These are phyloP conservation scores for Drusus annulatus DNA, from an alignment of 1,140 invertebrate genomes.

Conservation along the genomic window DNA sequence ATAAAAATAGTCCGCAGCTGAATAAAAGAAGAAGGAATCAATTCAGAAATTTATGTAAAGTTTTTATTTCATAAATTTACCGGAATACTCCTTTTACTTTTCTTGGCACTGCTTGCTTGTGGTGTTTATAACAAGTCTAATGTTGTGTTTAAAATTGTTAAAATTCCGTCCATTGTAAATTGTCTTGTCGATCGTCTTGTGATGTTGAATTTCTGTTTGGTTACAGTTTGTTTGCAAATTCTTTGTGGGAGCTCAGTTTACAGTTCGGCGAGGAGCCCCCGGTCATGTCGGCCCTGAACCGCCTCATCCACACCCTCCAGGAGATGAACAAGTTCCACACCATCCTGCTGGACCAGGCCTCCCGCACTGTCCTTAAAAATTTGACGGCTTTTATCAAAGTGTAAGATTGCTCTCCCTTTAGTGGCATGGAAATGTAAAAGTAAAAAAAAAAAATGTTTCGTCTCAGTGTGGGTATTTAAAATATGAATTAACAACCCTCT, in stretches of 20 bases:
- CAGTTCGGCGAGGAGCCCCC: conserved; percentile 83
- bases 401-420: conserved; percentile 70
- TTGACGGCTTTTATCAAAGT: conserved; percentile 89
- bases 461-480: too few species aligned
- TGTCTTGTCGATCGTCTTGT: neutral
- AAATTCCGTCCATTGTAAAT: neutral
- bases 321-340: conserved; percentile 94
- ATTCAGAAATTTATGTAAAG: too few species aligned
- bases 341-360: conserved; percentile 91
- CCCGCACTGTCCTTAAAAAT: conserved; percentile 90
- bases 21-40: too few species aligned
- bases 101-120: too few species aligned
- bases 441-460: too few species aligned
- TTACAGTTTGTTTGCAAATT: conserved; percentile 84
- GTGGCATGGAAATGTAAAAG: too few species aligned
- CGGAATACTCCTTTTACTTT: too few species aligned
- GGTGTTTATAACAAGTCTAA: neutral
- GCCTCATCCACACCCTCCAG: conserved; percentile 83
- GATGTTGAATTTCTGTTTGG: conserved; percentile 50
- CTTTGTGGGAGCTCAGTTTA: conserved; percentile 85
- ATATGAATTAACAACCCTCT: too few species aligned
- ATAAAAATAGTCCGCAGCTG: too few species aligned
- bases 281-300: conserved; percentile 79
- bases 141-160: neutral
- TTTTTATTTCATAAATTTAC: too few species aligned